Conservation (phyloP, 2,888 invertebrate genomes). For the Neocrepidodera transversa region DNA sequence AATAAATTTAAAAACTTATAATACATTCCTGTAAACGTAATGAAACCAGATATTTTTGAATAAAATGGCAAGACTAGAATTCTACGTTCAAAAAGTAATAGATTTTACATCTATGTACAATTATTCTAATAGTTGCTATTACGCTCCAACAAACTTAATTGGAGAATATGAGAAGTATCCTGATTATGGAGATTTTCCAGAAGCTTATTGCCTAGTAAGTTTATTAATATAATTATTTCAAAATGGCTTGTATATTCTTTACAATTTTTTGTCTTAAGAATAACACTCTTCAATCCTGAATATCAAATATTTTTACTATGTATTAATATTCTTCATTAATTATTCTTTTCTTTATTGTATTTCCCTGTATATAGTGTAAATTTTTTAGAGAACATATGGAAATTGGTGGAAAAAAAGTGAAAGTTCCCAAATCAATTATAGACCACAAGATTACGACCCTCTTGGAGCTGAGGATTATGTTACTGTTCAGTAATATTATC, state of each 20-base stretch:
- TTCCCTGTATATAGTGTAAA: too few species aligned
- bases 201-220: conserved; percentile 88
- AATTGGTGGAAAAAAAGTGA: conserved; percentile 86
- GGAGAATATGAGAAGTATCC: conserved; percentile 87
- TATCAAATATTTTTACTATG: too few species aligned
- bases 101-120: conserved; percentile 93
- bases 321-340: too few species aligned
- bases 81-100: conserved; percentile 79
- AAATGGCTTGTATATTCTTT: too few species aligned
- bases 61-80: conserved; percentile 66
- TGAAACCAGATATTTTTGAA: not conserved
- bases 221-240: conserved; percentile 11
- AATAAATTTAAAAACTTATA: conserved; percentile 7
- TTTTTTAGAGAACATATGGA: conserved; percentile 79
- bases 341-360: too few species aligned
- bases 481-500: conserved; percentile 63
- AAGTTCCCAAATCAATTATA: conserved; percentile 72
- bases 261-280: too few species aligned
- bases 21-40: not conserved
- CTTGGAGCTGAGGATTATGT: conserved; percentile 82
- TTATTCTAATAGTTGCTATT: conserved; percentile 84
- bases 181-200: conserved; percentile 89
- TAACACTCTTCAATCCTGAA: too few species aligned
- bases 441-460: conserved; percentile 73
- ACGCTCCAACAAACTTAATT: conserved; percentile 85